A percentile compares a stretch with the other conserved stretches of the same genome.
Conservation (phyloP, 2,113 vertebrate species). For the Sinocyclocheilus maitianheensis region DNA sequence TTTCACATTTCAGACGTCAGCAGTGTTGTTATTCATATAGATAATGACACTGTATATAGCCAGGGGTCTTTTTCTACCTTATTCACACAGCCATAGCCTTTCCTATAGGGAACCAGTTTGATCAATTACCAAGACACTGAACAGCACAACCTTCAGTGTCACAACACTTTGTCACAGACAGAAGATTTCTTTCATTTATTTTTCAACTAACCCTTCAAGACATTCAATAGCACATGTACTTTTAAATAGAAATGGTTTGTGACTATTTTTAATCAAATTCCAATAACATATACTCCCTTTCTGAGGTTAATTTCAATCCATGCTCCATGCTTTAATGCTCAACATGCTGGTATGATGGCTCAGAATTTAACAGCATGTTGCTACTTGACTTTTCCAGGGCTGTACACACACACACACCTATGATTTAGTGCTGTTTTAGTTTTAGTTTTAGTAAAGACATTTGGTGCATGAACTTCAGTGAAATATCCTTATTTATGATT, state of each 20-base stretch:
- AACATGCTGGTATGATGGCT: constrained; percentile 43
- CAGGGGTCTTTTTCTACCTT: background rate
- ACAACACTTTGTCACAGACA: constrained; percentile 1
- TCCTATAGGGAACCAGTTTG: constrained; percentile 11
- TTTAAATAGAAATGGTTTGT: background rate
- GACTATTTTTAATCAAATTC: background rate
- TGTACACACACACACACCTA: constrained; percentile 22
- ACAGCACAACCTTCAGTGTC: background rate
- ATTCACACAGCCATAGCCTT: background rate
- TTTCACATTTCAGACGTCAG: background rate
- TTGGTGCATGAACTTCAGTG: background rate
- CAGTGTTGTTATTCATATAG: background rate
- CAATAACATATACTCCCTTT: background rate
- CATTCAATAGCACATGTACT: background rate
- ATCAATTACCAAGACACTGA: constrained; percentile 5
- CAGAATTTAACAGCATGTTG: constrained; percentile 53
- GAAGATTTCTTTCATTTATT: background rate
- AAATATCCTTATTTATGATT: background rate
- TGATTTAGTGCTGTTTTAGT: background rate
- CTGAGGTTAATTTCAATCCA: background rate
- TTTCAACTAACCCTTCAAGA: background rate
- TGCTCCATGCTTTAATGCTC: background rate
- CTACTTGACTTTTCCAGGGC: constrained; percentile 49
- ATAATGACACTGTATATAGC: background rate
- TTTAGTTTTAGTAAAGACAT: background rate